Evolutionary conservation across 2,797 vertebrate genomes (phyloP), one percentile per base, ranked within the genome.

Genomic region (Xerus rutilus): DNA sequence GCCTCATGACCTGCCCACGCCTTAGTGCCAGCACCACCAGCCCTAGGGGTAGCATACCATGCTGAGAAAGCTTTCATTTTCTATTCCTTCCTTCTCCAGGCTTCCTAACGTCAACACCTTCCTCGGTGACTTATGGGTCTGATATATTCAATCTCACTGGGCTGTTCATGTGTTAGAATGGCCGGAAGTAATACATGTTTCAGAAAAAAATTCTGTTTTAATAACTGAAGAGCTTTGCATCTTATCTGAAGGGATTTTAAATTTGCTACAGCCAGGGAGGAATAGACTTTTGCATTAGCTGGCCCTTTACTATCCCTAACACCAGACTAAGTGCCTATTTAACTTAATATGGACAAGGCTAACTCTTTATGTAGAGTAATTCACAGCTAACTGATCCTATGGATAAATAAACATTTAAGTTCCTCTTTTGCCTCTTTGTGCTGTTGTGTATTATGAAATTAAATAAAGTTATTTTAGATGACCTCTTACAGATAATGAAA

Each of bases 161-260:
- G 28, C 13, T 89, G 2, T 90, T 52, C 35, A 74, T 32, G 7
- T 93, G 35, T 70, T 82, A 81, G 54, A 96, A 77, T 72, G 45
- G 25, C 18, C 83, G 54, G 28, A 93, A 83, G 18, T 65, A 86
- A 73, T 11, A 49, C 1, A 32, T 25, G 52, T 49, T 94, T 93
- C 70, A 95, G 45, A 93, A 83, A 69, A 47, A 89, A 25, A 11
- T 85, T 87, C 6, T 15, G 47, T 82, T 90, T 94, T 82, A 86
- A 59, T 45, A n/a, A 86, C 67, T 70, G 14, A 86, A 86, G 21
- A 84, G 7, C 39, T 95, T 73, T 94, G 57, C 67, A 69, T 96
- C 43, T 87, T 82, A 62, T 43, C 25, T 70, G 39, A 52, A 81
- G 73, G 54, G 81, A 18, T 82, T 86, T 89, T 0, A 57, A 64